Base-by-base conservation (phyloP, 1,140 invertebrate species). In the Achatina immaculata region DNA sequence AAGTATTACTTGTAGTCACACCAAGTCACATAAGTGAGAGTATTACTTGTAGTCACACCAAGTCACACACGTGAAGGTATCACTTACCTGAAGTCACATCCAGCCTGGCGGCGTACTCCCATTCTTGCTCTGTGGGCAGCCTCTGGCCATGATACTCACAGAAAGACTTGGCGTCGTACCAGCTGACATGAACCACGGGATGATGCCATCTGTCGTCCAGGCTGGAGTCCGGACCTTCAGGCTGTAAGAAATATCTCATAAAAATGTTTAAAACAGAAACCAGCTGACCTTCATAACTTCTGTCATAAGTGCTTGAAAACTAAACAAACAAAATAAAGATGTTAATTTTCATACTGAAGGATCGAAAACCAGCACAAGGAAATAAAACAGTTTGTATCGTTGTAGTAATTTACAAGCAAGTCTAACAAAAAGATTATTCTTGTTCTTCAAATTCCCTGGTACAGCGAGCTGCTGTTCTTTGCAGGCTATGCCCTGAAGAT, bases 41-140 rank as follows among this genome's bases (percentile, higher is more conserved):
- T n/a, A n/a, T n/a, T n/a, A n/a, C n/a, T n/a, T n/a, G n/a, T n/a
- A n/a, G n/a, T n/a, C n/a, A n/a, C n/a, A n/a, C n/a, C n/a, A n/a
- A n/a, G n/a, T n/a, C n/a, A n/a, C n/a, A n/a, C n/a, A n/a, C n/a
- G n/a, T n/a, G n/a, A n/a, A n/a, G n/a, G n/a, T n/a, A n/a, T n/a
- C n/a, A n/a, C n/a, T n/a, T n/a, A n/a, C n/a, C n/a, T n/a, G n/a
- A n/a, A n/a, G 85, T 80, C 0, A 83, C 65, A 34, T 86, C 85
- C n/a, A 86, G 88, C 73, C 90, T 83, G 6, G 89, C 88, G 3
- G 91, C 91, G 66, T 80, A 89, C 81, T 92, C 91, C 91, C 91
- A 92, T 82, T 91, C 91, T 0, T 85, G 83, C 77, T 92, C 91
- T 0, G 87, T 85, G 0, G 90, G 90, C 31, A 92, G 83, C 31